phyloP scores from a whole-genome alignment of 2,888 invertebrate species.

The Plagodis pulveraria region DNA sequence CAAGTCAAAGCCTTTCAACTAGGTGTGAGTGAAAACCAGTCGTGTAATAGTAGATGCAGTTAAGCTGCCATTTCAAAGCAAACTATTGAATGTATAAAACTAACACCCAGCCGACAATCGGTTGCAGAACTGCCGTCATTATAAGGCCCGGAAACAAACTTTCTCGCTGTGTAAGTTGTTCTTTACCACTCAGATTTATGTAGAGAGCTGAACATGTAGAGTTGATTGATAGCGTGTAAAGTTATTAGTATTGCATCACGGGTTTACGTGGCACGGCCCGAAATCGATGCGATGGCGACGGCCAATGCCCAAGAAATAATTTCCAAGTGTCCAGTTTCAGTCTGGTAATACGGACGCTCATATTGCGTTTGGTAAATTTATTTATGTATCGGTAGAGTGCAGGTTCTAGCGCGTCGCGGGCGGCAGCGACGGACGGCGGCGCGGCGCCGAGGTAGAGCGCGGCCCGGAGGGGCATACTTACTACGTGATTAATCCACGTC shows the following conservation, averaged over 20 bases:
- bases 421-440: slow-evolving; percentile 47
- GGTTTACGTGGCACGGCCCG: slow-evolving; percentile 43
- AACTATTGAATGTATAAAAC: slow-evolving; percentile 39
- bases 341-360: slow-evolving; percentile 77
- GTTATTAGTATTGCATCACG: slow-evolving; percentile 63
- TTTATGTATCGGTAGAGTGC: slow-evolving; percentile 79
- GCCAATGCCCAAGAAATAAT: slow-evolving; percentile 71
- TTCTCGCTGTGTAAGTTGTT: slow-evolving; percentile 37
- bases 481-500: slow-evolving; percentile 82
- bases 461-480: slow-evolving; percentile 78
- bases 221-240: slow-evolving; percentile 59
- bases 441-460: slow-evolving; percentile 45
- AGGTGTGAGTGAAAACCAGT: slow-evolving; percentile 57
- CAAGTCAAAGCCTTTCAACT: slow-evolving; percentile 52
- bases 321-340: slow-evolving; percentile 83
- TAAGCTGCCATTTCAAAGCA: slow-evolving; percentile 46
- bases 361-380: slow-evolving; percentile 81
- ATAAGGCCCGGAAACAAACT: slow-evolving; percentile 49
- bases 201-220: slow-evolving; percentile 43
- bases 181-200: slow-evolving; percentile 28
- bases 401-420: slow-evolving; percentile 70
- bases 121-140: slow-evolving; percentile 33
- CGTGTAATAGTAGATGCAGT: slow-evolving; percentile 50
- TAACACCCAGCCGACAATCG: slow-evolving; percentile 18
- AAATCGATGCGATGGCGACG: slow-evolving; percentile 71